Evolutionary conservation across 2,888 invertebrate species (phyloP), one percentile per base, ranked within the genome.

Genomic region (Harpalus rufipes): DNA sequence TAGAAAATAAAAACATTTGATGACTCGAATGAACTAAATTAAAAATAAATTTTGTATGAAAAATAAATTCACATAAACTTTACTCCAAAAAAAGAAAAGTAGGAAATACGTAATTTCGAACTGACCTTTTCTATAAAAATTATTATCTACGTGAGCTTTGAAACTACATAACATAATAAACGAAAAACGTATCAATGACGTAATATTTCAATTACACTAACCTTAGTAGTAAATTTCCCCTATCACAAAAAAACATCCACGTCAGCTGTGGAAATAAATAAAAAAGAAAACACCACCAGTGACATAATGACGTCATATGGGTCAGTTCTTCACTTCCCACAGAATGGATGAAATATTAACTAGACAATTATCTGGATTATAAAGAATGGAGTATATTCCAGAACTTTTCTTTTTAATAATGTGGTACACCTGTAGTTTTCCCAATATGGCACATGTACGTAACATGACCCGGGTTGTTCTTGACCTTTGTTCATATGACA

Each of bases 401-500:
- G 39, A 25, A 25, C 25, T 68, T 68, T 68, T 41, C 39, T 68
- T 68, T 68, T 68, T 68, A 68, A 68, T 68, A 39, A 32, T 41
- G 68, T 68, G 68, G 39, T 68, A 68, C 68, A 68, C 68, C 68
- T 68, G 68, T 68, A 68, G 12, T 39, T 68, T 16, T 68, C 68
- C 10, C 68, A 68, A 63, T 25, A 25, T 12, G 12, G 16, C 41
- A 14, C 14, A 8, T 10, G 41, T 32, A 68, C 68, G 68, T 68
- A 68, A 68, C 41, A 68, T 68, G 68, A 68, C 68, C 39, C 41
- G 68, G 68, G 14, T 65, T 65, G 68, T 65, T 25, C 81, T 81
- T 81, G 81, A 81, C 81, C 68, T 81, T 65, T 68, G 32, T 68
- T 32, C 41, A 81, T 63, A 68, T 63, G 81, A 51, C 18, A 68